These are phyloP conservation scores for Ferrisia virgata DNA, from an alignment of 2,888 invertebrate genomes.

Conservation along the genomic window DNA sequence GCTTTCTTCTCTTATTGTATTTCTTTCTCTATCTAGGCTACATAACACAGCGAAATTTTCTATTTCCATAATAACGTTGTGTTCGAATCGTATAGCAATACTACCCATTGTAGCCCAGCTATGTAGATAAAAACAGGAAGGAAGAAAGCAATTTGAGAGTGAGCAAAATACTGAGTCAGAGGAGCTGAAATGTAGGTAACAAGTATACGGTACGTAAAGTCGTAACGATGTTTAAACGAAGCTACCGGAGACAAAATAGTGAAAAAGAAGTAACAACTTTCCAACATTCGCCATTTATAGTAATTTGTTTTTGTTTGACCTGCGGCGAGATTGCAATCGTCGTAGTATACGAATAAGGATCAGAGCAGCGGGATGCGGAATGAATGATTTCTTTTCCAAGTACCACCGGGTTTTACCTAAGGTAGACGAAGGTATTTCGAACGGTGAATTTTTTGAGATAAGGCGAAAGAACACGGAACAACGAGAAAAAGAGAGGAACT, in stretches of 20 bases:
- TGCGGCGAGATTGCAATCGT: background rate
- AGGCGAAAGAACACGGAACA: no score
- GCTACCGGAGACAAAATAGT: background rate
- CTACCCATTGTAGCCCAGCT: no score
- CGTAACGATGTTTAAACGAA: background rate
- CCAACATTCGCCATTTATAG: background rate
- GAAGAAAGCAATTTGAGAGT: background rate
- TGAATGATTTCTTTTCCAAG: no score
- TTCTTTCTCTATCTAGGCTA: no score
- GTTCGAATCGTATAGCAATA: background rate
- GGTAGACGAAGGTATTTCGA: no score
- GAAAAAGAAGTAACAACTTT: background rate
- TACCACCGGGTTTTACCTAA: no score
- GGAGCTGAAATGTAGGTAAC: no score
- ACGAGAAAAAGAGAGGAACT: no score
- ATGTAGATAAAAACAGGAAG: background rate
- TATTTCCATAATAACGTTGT: background rate
- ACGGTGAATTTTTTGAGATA: no score
- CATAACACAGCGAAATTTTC: background rate
- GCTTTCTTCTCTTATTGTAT: no score
- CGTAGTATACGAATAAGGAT: background rate
- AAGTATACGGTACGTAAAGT: background rate
- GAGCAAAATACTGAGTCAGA: background rate
- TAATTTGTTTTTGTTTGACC: constrained; percentile 4
- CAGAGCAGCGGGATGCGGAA: no score